These are phyloP conservation scores for Lepilemur ruficaudatus DNA, from an alignment of 2,797 vertebrate genomes.

Conservation along the genomic window DNA sequence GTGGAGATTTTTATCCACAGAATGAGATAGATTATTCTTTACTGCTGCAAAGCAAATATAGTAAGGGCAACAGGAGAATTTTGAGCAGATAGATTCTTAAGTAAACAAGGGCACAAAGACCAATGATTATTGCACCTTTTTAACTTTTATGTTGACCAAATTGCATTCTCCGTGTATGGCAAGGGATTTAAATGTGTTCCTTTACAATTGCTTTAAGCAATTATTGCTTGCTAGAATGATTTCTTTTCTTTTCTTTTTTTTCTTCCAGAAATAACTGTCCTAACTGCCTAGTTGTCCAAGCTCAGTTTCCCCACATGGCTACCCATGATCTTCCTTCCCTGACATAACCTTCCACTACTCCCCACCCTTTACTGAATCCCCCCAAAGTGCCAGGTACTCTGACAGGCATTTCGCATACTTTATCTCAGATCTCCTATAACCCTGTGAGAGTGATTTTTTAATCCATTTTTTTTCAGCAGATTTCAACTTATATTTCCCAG, in stretches of 20 bases:
- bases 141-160: neutral
- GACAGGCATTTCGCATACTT: neutral
- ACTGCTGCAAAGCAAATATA: neutral
- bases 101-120: constrained; percentile 9
- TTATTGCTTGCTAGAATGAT: neutral
- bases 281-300: neutral
- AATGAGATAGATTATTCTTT: neutral
- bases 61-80: neutral
- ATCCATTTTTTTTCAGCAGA: constrained; percentile 11
- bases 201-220: constrained; percentile 5
- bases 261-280: neutral
- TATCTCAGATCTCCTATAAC: neutral
- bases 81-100: neutral
- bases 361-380: neutral
- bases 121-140: neutral
- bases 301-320: neutral
- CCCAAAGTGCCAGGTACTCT: neutral
- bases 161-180: neutral
- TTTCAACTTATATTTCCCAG: constrained; percentile 32
- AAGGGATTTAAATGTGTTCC: neutral
- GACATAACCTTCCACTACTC: neutral
- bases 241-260: neutral
- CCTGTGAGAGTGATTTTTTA: neutral
- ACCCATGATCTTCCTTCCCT: neutral
- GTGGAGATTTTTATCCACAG: neutral